Evolutionary conservation across 2,113 vertebrate species (phyloP), one percentile per base, ranked within the genome.

Genomic region (Bufo gargarizans): DNA sequence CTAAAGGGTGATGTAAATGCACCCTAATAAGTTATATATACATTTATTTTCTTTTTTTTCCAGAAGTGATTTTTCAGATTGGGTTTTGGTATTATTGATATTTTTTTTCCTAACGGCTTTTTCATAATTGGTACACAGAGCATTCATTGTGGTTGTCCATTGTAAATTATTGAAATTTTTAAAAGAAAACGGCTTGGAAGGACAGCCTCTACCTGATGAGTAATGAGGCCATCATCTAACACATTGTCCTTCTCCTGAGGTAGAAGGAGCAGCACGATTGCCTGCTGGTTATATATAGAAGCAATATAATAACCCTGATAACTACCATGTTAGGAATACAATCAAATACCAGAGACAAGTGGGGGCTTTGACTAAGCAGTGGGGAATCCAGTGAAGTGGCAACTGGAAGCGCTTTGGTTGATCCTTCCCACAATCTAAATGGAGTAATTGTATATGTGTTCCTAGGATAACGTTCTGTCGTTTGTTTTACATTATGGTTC

Each of bases 311-410:
- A 61, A 4, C 20, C 16, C 58, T 78, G 72, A 84, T 84, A 89
- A 84, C 72, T 67, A 67, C 72, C 87, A 84, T 78, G 9, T 77
- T 78, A 84, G 72, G 56, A 77, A 55, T 67, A 78, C 59, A 84
- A 89, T 84, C 16, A 84, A 65, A 89, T 89, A 78, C 82, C 87
- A 84, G 11, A 82, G 56, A 83, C 69, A 88, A 89, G 71, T 78
- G 72, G 49, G 72, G 11, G 17, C 59, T 69, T 84, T 65, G 71
- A 14, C 47, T 65, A 58, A 63, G 58, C 80, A 67, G 22, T 10
- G 47, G 58, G 20, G 55, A 82, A 79, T 56, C 77, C 49, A 81
- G 4, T 16, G 47, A 59, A 79, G 79, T 50, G 61, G 10, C 81
- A 83, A 63, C 82, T 71, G 82, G 77, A 17, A 5, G 59, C 83